A percentile compares a stretch with the other conserved stretches of the same genome.
Evolutionary conservation across 2,888 invertebrate species (phyloP).

Genomic region (Acleris cristana): DNA sequence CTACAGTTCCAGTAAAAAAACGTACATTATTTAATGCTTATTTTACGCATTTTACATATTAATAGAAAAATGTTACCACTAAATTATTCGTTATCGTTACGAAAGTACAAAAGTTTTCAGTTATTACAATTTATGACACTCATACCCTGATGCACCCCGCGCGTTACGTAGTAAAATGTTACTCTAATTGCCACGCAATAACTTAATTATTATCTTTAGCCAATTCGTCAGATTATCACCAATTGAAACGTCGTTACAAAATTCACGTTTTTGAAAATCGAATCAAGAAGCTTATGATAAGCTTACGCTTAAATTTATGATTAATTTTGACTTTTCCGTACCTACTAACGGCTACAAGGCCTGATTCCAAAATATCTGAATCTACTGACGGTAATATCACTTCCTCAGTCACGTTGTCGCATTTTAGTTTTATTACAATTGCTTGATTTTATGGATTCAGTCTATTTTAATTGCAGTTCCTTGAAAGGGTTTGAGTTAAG

Average conservation of each 20-base stretch:
- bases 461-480: conserved; percentile 28
- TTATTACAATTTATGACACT: conserved; percentile 81
- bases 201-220: conserved; percentile 76
- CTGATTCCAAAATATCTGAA: conserved; percentile 41
- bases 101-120: conserved; percentile 79
- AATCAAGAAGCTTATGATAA: conserved; percentile 28
- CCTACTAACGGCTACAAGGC: conserved; percentile 15
- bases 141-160: conserved; percentile 84
- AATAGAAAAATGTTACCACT: conserved; percentile 76
- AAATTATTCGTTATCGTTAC: conserved; percentile 76
- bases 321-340: conserved; percentile 41
- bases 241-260: conserved; percentile 42
- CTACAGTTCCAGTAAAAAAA: conserved; percentile 81
- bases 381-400: conserved; percentile 55
- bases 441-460: conserved; percentile 38
- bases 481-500: conserved; percentile 17
- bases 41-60: conserved; percentile 73
- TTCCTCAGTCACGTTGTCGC: conserved; percentile 56
- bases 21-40: conserved; percentile 75
- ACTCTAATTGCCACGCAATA: conserved; percentile 79
- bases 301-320: conserved; percentile 38
- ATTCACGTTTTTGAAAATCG: conserved; percentile 18
- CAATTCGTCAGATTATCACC: conserved; percentile 82
- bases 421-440: conserved; percentile 54
- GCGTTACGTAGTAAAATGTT: conserved; percentile 72